A percentile compares a stretch with the other conserved stretches of the same genome.
Evolutionary conservation across 2,113 vertebrate genomes (phyloP).

Genomic region (Psilopogon haemacephalus): DNA sequence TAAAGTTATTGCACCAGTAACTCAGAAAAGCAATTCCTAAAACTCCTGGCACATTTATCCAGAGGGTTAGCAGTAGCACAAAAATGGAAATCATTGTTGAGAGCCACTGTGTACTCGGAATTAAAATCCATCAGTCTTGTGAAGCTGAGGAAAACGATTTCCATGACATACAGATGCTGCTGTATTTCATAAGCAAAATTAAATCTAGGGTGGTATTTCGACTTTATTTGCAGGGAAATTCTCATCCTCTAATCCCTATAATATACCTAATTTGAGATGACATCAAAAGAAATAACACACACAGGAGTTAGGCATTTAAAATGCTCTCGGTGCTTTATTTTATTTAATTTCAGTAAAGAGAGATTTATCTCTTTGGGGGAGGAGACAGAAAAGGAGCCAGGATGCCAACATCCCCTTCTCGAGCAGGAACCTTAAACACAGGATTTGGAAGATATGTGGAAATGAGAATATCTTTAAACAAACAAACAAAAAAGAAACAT

Average conservation of each 20-base stretch:
- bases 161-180: conserved; percentile 51
- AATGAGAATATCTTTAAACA: neutral
- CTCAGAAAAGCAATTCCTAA: conserved; percentile 82
- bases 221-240: conserved; percentile 49
- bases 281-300: neutral
- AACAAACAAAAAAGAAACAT: neutral
- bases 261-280: neutral
- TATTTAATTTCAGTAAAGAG: conserved; percentile 14
- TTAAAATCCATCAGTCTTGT: conserved; percentile 79
- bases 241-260: neutral
- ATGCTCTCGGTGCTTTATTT: neutral
- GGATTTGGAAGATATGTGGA: neutral
- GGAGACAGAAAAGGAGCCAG: accelerated
- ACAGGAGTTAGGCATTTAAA: neutral
- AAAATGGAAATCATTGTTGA: conserved; percentile 79
- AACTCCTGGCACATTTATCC: conserved; percentile 78
- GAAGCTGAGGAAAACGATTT: conserved; percentile 52
- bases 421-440: neutral
- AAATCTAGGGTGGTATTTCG: neutral
- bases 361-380: neutral
- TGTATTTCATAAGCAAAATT: conserved; percentile 56
- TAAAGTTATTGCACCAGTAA: conserved; percentile 81
- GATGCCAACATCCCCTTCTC: neutral
- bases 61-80: conserved; percentile 69
- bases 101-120: conserved; percentile 69